phyloP scores from a whole-genome alignment of 2,113 vertebrate species.

The Lonchura striata region DNA sequence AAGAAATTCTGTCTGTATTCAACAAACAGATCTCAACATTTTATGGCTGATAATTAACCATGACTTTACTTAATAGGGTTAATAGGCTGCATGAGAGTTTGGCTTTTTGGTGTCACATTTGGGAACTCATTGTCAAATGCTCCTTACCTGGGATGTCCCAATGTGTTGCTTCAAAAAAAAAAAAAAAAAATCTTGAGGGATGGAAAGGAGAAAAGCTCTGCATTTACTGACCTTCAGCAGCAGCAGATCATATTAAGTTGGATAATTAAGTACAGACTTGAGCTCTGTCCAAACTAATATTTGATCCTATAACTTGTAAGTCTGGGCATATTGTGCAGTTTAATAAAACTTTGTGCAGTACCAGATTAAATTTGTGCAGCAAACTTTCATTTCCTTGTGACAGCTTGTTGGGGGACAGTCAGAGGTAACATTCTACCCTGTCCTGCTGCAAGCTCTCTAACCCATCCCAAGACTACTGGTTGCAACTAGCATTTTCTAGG shows the following conservation, averaged over 20 bases:
- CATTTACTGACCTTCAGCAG: not conserved
- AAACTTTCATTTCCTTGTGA: not conserved
- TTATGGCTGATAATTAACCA: not conserved
- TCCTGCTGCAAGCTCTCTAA: not conserved
- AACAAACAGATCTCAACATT: not conserved
- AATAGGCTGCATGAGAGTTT: not conserved
- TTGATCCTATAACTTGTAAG: not conserved
- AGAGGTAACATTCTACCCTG: not conserved
- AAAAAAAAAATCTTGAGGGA: rapidly evolving
- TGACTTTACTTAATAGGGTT: not conserved
- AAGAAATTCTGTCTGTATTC: not conserved
- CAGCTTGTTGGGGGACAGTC: not conserved
- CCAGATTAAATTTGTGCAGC: not conserved
- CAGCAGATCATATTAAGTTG: not conserved
- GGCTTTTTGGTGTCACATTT: not conserved
- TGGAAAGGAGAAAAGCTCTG: not conserved
- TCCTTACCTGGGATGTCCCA: not conserved
- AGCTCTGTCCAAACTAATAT: not conserved
- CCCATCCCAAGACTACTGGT: not conserved
- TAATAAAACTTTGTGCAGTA: not conserved
- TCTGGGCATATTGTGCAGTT: not conserved
- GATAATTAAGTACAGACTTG: not conserved
- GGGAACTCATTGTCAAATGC: not conserved
- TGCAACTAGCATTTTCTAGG: not conserved
- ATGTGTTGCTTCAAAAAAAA: not conserved